Conservation (phyloP, 2,113 vertebrate species). For the Thryonomys swinderianus region DNA sequence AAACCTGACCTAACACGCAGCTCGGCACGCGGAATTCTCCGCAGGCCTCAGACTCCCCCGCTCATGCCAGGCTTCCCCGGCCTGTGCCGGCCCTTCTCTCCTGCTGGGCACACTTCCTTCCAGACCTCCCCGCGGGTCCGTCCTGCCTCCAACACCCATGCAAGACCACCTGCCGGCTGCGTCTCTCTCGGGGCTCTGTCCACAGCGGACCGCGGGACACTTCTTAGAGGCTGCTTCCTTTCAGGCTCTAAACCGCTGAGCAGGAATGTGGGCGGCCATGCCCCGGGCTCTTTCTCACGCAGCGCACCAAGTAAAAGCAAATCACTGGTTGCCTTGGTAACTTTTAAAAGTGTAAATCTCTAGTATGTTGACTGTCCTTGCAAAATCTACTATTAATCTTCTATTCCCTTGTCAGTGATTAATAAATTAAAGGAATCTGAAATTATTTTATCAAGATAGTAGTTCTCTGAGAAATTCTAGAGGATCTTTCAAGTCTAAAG, state of each 20-base stretch:
- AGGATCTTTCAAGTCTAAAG: not conserved
- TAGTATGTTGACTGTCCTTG: not conserved
- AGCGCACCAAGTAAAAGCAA: not conserved
- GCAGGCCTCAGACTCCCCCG: not conserved
- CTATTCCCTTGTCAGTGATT: not conserved
- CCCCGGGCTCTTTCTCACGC: not conserved
- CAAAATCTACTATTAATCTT: not conserved
- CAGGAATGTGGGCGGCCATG: not conserved
- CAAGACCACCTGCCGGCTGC: not conserved
- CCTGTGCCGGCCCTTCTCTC: too few relatives aligned
- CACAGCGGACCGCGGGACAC: fast-evolving
- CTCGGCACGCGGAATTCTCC: not conserved
- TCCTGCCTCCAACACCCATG: too few relatives aligned
- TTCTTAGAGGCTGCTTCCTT: not conserved
- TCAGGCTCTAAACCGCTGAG: not conserved
- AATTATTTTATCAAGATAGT: not conserved
- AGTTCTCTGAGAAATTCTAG: conserved; percentile 30
- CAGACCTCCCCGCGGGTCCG: too few relatives aligned
- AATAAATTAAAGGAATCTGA: not conserved
- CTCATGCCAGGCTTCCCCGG: not conserved
- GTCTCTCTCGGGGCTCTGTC: not conserved
- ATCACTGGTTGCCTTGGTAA: not conserved
- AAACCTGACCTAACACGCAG: not conserved
- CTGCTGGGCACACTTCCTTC: too few relatives aligned
- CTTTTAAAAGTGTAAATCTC: not conserved